phyloP scores from a whole-genome alignment of 2,888 invertebrate genomes.

The Tinea semifulvella region DNA sequence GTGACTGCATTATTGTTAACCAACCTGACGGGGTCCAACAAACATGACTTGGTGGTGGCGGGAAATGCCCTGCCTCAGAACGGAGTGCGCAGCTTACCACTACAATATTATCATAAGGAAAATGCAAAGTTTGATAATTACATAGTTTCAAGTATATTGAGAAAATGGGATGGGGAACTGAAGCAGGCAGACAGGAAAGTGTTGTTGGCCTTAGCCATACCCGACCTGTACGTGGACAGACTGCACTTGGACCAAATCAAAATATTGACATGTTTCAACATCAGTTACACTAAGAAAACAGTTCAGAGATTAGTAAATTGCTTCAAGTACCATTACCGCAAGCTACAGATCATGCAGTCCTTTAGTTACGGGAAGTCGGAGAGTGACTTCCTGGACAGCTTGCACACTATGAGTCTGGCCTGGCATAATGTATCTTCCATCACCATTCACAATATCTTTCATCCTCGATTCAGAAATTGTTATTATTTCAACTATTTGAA shows the following conservation, averaged over 20 bases:
- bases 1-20: constrained; percentile 27
- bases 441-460: constrained; percentile 25
- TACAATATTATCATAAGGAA: constrained; percentile 26
- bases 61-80: constrained; percentile 25
- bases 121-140: constrained; percentile 25
- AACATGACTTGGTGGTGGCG: constrained; percentile 25
- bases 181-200: constrained; percentile 22
- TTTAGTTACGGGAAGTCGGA: constrained; percentile 22
- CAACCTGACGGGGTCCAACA: constrained; percentile 26
- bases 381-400: constrained; percentile 23
- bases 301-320: constrained; percentile 26
- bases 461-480: constrained; percentile 25
- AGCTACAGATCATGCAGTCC: constrained; percentile 28
- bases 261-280: constrained; percentile 22
- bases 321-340: constrained; percentile 32
- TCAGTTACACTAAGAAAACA: constrained; percentile 24
- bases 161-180: constrained; percentile 28
- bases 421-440: constrained; percentile 28
- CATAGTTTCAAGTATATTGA: constrained; percentile 24
- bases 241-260: constrained; percentile 26
- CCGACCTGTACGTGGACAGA: constrained; percentile 22
- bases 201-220: constrained; percentile 25
- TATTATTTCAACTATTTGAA: constrained; percentile 17
- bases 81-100: constrained; percentile 25
- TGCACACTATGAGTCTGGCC: constrained; percentile 29